A percentile compares a stretch with the other conserved stretches of the same genome.
Evolutionary conservation across 2,888 invertebrate species (phyloP).

Genomic region (Sphecodes monilicornis): DNA sequence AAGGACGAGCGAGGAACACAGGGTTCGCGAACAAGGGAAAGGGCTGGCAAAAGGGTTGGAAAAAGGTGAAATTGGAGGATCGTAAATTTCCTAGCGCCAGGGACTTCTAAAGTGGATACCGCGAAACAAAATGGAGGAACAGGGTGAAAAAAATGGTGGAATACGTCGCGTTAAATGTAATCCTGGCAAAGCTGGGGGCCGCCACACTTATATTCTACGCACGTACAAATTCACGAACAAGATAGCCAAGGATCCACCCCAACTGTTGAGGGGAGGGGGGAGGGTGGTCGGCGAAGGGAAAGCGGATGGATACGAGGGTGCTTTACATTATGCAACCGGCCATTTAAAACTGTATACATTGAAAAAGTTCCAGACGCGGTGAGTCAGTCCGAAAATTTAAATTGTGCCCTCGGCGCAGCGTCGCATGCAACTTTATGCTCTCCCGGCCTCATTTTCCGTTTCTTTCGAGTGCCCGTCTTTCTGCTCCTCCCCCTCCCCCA

Average conservation of each 20-base stretch:
- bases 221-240: slow-evolving; percentile 73
- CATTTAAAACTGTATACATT: slow-evolving; percentile 75
- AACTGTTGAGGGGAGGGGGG: background rate
- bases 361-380: slow-evolving; percentile 73
- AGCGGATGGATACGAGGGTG: slow-evolving; percentile 48
- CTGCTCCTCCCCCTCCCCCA: background rate
- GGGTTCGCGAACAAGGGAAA: background rate
- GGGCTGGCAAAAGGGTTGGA: background rate
- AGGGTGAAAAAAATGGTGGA: slow-evolving; percentile 42
- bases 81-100: slow-evolving; percentile 54
- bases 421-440: slow-evolving; percentile 53
- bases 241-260: slow-evolving; percentile 51
- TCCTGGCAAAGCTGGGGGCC: slow-evolving; percentile 44
- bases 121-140: background rate
- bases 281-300: background rate
- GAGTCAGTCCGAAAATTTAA: slow-evolving; percentile 72
- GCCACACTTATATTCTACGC: slow-evolving; percentile 60
- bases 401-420: slow-evolving; percentile 68
- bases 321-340: slow-evolving; percentile 75
- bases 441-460: slow-evolving; percentile 16
- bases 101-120: slow-evolving; percentile 29
- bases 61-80: slow-evolving; percentile 27
- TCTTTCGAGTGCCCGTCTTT: slow-evolving; percentile 28
- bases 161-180: slow-evolving; percentile 62
- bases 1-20: background rate